Evolutionary conservation across 37 sponge, comb jelly and placozoan genomes (phyloP), one percentile per base, ranked within the genome.

Genomic region (Ephydatia muelleri): DNA sequence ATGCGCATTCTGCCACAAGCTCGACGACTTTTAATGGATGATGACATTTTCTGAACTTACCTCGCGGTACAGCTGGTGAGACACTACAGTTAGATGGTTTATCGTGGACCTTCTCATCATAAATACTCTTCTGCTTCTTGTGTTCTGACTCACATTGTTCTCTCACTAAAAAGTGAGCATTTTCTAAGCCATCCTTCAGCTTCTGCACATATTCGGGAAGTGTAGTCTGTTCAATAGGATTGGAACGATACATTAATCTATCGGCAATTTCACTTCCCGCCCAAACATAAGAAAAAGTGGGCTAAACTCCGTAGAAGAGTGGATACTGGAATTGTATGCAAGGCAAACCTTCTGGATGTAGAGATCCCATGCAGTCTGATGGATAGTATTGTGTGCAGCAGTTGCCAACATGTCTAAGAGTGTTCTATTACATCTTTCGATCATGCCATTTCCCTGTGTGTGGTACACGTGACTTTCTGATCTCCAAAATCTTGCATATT

Each of bases 251-350:
- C n/a, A n/a, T n/a, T n/a, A n/a, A n/a, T n/a, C n/a, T 9, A 78
- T 28, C 16, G 85, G 85, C 65, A 85, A 36, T 73, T 38, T 73
- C 22, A 76, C 84, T 40, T 83, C 65, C 12, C 65, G 72, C 29
- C 82, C 82, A 70, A 82, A 82, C 82, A 82, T 82, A 25, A 70
- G 29, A 19, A 25, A 27, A 49, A 78, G 38, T 47, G 82, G 73
- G 43, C 76, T 73, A 65, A 27, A 74, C 32, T 76, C 84, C 3
- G 76, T 83, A 12, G 76, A 72, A 23, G 57, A 14, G 37, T 73
- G 76, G 49, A 74, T 65, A 47, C 74, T 73, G 33, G 67, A 31
- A 65, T 83, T 83, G 67, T 83, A 83, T 12, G 72, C 65, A 34
- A 83, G 35, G 70, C 80, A 80, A 29, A 81, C 71, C 40, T 68